A percentile compares a stretch with the other conserved stretches of the same genome.
These are phyloP conservation scores for Pecten maximus DNA, from an alignment of 2,888 invertebrate species.

Conservation along the genomic window DNA sequence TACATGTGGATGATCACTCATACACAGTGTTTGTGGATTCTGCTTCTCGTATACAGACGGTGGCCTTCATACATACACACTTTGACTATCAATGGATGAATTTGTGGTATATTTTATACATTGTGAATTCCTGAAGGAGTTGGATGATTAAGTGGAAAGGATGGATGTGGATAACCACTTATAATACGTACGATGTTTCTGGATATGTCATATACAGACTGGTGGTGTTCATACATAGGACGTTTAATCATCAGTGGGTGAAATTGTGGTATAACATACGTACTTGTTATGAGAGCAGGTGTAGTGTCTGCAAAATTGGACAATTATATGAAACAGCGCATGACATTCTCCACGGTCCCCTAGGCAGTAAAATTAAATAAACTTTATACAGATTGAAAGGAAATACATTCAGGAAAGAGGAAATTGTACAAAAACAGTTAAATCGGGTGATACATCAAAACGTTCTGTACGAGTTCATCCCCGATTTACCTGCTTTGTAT, in stretches of 20 bases:
- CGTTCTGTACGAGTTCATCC: not conserved
- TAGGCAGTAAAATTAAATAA: not conserved
- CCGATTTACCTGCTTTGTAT: not conserved
- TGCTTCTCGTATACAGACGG: no score
- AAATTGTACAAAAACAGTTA: constrained; percentile 18
- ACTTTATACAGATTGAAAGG: not conserved
- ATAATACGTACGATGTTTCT: no score
- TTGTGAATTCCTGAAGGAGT: no score
- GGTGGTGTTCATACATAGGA: not conserved
- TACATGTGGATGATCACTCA: no score
- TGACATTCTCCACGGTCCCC: not conserved
- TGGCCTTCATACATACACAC: no score
- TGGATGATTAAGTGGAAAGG: no score
- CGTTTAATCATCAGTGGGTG: not conserved
- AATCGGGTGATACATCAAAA: constrained; percentile 8
- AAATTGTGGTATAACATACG: not conserved
- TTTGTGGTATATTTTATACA: no score
- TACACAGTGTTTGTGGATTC: no score
- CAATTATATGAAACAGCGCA: not conserved
- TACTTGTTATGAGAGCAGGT: not conserved
- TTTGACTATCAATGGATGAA: no score
- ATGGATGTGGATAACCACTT: no score
- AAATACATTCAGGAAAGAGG: constrained; percentile 1
- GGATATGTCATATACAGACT: not conserved
- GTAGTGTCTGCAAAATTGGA: not conserved